Percentiles rank a stretch among this genome's conserved stretches.
These are phyloP conservation scores for Marronus borbonicus DNA, from an alignment of 2,888 invertebrate species.

Conservation along the genomic window DNA sequence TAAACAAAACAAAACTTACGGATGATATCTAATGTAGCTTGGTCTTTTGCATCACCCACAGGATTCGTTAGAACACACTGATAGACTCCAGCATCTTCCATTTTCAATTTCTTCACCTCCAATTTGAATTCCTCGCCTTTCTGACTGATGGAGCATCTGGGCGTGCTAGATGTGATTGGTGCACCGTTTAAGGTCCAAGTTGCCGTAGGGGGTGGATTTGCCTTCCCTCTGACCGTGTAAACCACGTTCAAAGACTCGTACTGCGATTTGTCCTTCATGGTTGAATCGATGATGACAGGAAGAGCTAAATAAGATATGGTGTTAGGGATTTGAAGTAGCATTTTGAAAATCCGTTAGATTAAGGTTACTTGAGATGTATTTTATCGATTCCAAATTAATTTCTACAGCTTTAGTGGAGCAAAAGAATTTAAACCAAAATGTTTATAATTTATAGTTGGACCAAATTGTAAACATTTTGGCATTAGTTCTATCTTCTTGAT, in stretches of 20 bases:
- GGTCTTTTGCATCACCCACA: constrained; percentile 83
- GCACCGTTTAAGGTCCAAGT: constrained; percentile 86
- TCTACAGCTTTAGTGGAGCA: constrained; percentile 14
- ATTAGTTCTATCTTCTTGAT: neutral
- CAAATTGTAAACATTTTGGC: constrained; percentile 23
- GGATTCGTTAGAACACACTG: constrained; percentile 87
- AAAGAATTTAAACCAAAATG: constrained; percentile 21
- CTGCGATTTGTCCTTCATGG: constrained; percentile 81
- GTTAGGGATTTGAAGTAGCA: neutral
- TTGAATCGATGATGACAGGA: constrained; percentile 81
- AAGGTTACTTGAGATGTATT: constrained; percentile 12
- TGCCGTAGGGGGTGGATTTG: constrained; percentile 83
- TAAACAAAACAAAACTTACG: constrained; percentile 72
- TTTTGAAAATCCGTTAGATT: constrained; percentile 2
- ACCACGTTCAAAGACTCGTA: constrained; percentile 87
- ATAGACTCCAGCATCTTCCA: constrained; percentile 87
- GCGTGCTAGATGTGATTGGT: constrained; percentile 75
- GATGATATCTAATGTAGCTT: constrained; percentile 82
- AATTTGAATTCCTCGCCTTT: constrained; percentile 83
- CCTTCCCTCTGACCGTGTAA: constrained; percentile 85
- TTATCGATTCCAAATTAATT: neutral
- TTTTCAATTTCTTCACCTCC: constrained; percentile 79
- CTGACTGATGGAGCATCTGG: constrained; percentile 76
- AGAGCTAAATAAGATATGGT: constrained; percentile 71
- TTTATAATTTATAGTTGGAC: neutral